Evolutionary conservation across 2,113 vertebrate genomes (phyloP), one percentile per base, ranked within the genome.

Genomic region (Cynocephalus volans): DNA sequence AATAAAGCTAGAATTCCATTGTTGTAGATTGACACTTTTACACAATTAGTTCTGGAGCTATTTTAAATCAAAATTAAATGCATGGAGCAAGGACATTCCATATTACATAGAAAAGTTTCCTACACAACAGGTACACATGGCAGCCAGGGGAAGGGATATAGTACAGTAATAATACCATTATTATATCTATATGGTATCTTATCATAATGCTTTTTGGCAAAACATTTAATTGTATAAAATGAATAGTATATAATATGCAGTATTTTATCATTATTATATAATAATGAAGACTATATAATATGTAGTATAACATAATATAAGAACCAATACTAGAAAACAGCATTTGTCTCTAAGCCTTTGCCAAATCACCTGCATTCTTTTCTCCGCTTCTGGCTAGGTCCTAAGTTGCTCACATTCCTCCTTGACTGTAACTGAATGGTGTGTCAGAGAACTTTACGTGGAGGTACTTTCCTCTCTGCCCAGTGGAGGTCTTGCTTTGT

Each of bases 1-100:
- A 95, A 87, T 89, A 94, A 95, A 94, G 48, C 36, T 70, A 88
- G 56, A 89, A 91, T 88, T 90, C 26, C 21, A 69, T 31, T 89
- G 56, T 89, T 73, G 73, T 41, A 88, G 26, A 95, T 50, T 50
- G 36, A 6, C 79, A 58, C 18, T 94, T 83, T 89, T 65, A 65
- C 24, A 72, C 17, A 82, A 69, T 48, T 96, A 4, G 9, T 48
- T 84, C 45, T 91, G 73, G 73, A 7, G 50, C 64, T 87, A 50
- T 73, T 81, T 95, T 89, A 85, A 92, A 85, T 88, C 23, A 73
- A 36, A 96, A 90, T 17, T 93, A 67, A 4, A 91, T 41, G 65
- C 79, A 60, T 85, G 31, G 18, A 75, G 9, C 36, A 90, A 69
- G 26, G 50, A 62, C 72, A 62, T 87, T 75, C 26, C 52, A 45